Conservation (phyloP, 2,888 invertebrate species). For the Acleris cristana region DNA sequence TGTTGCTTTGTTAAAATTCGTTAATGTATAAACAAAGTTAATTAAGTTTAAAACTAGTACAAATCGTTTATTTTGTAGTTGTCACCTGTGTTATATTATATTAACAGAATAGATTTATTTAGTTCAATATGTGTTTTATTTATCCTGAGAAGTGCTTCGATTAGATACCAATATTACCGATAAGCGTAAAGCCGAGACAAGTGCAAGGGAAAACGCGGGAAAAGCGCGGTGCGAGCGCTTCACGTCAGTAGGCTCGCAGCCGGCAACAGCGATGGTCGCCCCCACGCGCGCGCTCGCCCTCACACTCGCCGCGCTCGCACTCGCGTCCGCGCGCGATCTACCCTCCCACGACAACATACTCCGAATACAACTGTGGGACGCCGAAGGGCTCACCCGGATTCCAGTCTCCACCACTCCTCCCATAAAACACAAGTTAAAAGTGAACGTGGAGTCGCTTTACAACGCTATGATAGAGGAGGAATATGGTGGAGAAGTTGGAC, state of each 20-base stretch:
- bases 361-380: slow-evolving; percentile 78
- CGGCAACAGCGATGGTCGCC: slow-evolving; percentile 73
- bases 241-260: slow-evolving; percentile 75
- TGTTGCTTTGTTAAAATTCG: not conserved
- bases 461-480: slow-evolving; percentile 75
- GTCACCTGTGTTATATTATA: slow-evolving; percentile 29
- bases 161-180: slow-evolving; percentile 13
- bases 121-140: slow-evolving; percentile 56
- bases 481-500: slow-evolving; percentile 62
- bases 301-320: slow-evolving; percentile 66
- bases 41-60: slow-evolving; percentile 18
- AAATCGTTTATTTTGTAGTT: slow-evolving; percentile 34
- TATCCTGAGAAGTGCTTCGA: slow-evolving; percentile 10
- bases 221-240: slow-evolving; percentile 49
- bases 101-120: slow-evolving; percentile 38
- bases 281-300: slow-evolving; percentile 63
- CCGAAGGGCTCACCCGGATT: slow-evolving; percentile 73
- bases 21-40: not conserved
- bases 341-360: slow-evolving; percentile 78
- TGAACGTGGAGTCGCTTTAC: slow-evolving; percentile 70
- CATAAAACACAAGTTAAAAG: slow-evolving; percentile 60
- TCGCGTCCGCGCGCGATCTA: slow-evolving; percentile 70
- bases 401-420: slow-evolving; percentile 54
- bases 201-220: slow-evolving; percentile 80
- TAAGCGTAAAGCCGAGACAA: slow-evolving; percentile 4